Percentiles rank a stretch among this genome's conserved stretches.
These are phyloP conservation scores for Xanthorhoe designata DNA, from an alignment of 2,888 invertebrate genomes.

Conservation along the genomic window DNA sequence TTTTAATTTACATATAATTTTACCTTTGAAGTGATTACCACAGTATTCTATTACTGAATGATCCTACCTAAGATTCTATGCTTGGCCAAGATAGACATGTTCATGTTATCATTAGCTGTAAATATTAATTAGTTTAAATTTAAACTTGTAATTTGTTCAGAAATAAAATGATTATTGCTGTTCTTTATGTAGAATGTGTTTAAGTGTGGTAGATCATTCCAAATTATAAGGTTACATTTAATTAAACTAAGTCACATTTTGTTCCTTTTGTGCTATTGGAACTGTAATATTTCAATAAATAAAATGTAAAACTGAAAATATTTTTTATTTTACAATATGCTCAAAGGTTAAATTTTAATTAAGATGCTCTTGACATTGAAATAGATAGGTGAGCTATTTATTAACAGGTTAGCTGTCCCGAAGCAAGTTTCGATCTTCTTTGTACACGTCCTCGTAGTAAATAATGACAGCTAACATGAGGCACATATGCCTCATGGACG, in stretches of 20 bases:
- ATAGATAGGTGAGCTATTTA: too few relatives aligned
- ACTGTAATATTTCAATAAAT: conserved; percentile 39
- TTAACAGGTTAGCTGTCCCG: too few relatives aligned
- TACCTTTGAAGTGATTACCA: not conserved
- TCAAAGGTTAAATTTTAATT: not conserved
- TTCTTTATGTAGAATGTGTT: conserved; percentile 6
- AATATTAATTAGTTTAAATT: conserved; percentile 25
- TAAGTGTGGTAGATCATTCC: conserved; percentile 40
- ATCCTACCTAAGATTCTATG: not conserved
- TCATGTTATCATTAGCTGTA: conserved; percentile 24
- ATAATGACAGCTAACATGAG: too few relatives aligned
- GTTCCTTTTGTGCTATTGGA: conserved; percentile 40
- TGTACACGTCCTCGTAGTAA: too few relatives aligned
- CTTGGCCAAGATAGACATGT: conserved; percentile 7
- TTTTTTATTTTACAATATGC: not conserved
- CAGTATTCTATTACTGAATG: not conserved
- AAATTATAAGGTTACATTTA: conserved; percentile 34
- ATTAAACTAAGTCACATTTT: conserved; percentile 35
- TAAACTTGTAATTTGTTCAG: conserved; percentile 4
- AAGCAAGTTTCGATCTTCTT: too few relatives aligned
- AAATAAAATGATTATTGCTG: conserved; percentile 12
- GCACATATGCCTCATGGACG: too few relatives aligned
- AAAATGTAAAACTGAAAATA: conserved; percentile 19
- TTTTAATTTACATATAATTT: not conserved
- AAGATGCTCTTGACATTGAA: too few relatives aligned